phyloP scores from a whole-genome alignment of 1,140 invertebrate genomes.

The Rhopalosiphum maidis region DNA sequence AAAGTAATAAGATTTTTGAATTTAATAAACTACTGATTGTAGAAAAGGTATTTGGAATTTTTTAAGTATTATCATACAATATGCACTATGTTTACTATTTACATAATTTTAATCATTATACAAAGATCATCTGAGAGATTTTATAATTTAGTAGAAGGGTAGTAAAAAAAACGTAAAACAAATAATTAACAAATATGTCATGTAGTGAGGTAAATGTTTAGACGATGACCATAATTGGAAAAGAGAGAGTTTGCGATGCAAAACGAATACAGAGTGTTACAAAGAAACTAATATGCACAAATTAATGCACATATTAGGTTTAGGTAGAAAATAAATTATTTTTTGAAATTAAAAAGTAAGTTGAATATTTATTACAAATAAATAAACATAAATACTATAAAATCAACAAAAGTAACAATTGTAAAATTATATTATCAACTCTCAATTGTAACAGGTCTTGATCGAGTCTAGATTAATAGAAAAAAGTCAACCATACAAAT shows the following conservation, averaged over 20 bases:
- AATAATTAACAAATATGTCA: slow-evolving; percentile 31
- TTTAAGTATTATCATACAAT: not conserved
- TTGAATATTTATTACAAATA: no score
- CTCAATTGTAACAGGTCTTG: no score
- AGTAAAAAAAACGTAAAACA: not conserved
- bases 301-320: not conserved
- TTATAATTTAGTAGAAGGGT: not conserved
- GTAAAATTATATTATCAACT: no score
- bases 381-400: not conserved
- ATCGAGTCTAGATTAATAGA: no score
- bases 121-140: not conserved
- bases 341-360: no score
- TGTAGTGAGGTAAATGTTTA: not conserved
- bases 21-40: not conserved
- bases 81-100: not conserved
- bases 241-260: slow-evolving; percentile 33
- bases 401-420: not conserved
- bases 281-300: not conserved
- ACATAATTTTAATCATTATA: not conserved
- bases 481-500: not conserved
- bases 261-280: slow-evolving; percentile 60
- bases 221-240: slow-evolving; percentile 46
- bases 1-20: not conserved
- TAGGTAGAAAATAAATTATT: not conserved
- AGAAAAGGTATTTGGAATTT: not conserved